A percentile compares a stretch with the other conserved stretches of the same genome.
Conservation (phyloP, 2,888 invertebrate species). For the Acrobasis repandana region DNA sequence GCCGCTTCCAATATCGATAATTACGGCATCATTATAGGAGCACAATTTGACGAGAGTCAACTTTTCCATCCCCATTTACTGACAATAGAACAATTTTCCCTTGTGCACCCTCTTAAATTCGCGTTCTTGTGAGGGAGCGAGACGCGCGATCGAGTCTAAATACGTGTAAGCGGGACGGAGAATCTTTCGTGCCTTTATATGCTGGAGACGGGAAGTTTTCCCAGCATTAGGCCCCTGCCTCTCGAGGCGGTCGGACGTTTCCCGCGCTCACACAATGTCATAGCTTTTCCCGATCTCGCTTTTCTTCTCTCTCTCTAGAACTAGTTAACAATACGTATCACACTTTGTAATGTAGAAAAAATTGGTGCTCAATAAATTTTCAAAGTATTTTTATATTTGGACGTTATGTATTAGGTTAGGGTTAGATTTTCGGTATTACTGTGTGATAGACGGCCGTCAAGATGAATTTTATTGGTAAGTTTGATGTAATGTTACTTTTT, state of each 20-base stretch:
- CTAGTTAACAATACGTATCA: conserved; percentile 74
- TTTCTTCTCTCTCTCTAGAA: conserved; percentile 55
- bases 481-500: conserved; percentile 18
- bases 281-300: conserved; percentile 49
- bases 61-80: conserved; percentile 71
- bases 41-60: conserved; percentile 72
- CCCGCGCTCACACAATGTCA: conserved; percentile 56
- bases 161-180: conserved; percentile 40
- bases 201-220: conserved; percentile 34
- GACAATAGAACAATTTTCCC: conserved; percentile 74
- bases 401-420: conserved; percentile 67
- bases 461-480: conserved; percentile 80
- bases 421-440: conserved; percentile 41
- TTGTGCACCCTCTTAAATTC: conserved; percentile 64
- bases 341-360: conserved; percentile 64
- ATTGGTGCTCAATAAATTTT: conserved; percentile 74
- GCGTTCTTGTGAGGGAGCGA: conserved; percentile 41
- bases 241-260: conserved; percentile 55
- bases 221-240: conserved; percentile 65
- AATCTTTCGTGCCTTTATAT: conserved; percentile 53
- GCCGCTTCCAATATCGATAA: conserved; percentile 61
- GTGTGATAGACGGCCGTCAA: conserved; percentile 55
- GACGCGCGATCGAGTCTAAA: conserved; percentile 26
- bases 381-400: conserved; percentile 69
- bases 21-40: conserved; percentile 69